Base-by-base conservation (phyloP, 2,797 vertebrate species). In the Allobates femoralis region DNA sequence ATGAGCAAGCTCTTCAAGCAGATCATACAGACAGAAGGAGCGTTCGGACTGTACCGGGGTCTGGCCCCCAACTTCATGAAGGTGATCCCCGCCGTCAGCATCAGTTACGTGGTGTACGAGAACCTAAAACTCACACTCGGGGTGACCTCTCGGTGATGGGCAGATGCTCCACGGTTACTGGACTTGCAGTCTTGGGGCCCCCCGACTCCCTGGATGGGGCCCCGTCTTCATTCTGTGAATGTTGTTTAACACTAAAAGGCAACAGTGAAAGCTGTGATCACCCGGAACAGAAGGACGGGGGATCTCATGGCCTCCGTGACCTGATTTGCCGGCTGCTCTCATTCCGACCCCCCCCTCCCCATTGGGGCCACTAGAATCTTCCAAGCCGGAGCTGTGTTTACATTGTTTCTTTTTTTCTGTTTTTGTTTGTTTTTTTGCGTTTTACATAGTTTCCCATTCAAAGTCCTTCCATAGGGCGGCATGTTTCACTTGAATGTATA, bases 21-120 rank as follows among this genome's bases (percentile, higher is more conserved):
- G 86, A 99, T 99, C 90, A 76, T 99, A 85, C 94, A 95, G 94
- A 96, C 94, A 0, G 98, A 99, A 87, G 98, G 98, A 15, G 96
- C 96, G 0, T 90, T 93, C 0, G 98, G 98, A 50, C 96, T 99
- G 58, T 99, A 99, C 92, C 93, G 98, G 64, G 98, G 98, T 66
- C 93, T 99, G 91, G 96, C 97, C 0, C 98, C 98, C 5, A 99
- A 99, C 93, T 99, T 99, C 84, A 96, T 99, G 91, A 99, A 99
- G 91, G 98, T 99, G 90, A 97, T 99, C 91, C 98, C 98, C 0
- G 97, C 98, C 0, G 98, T 99, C 50, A 99, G 98, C 97, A 99
- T 99, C 93, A 99, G 97, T 93, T 99, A 99, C 0, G 98, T 99
- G 89, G 97, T 99, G 2, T 99, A 99, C 2, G 98, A 99, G 85